Base-by-base conservation (phyloP, 2,797 vertebrate species). In the Siniperca undulata region DNA sequence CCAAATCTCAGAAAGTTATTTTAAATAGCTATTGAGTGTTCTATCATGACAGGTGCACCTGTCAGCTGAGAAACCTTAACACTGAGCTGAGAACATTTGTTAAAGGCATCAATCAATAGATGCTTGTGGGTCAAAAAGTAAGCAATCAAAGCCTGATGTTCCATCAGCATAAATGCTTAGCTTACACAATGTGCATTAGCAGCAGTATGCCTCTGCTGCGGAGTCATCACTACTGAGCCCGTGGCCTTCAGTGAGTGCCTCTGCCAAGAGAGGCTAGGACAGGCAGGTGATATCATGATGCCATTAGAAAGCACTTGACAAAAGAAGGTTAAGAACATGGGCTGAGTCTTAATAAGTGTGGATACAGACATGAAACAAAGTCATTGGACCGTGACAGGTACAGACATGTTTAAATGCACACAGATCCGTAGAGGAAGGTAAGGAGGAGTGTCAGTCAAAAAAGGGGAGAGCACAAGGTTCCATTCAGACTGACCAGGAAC, bases 161-260 rank as follows among this genome's bases (percentile, higher is more conserved):
- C 74, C 78, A 86, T 91, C 85, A 91, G 84, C 80, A 87, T 74
- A 90, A 92, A 84, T 78, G 87, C 86, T 84, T 78, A 56, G 84
- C 67, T 78, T 66, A 85, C 88, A 87, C 84, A 77, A 59, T 42
- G 76, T 86, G 81, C 86, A 85, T 90, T 77, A 84, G 81, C 84
- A 71, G 86, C 89, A 80, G 56, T 52, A 10, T 62, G 67, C 67
- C 65, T 76, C 61, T 34, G 68, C 77, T 78, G 86, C 72, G 2
- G 42, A 89, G 82, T 89, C 89, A 92, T 92, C 89, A 91, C 40
- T 87, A 74, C 56, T 11, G 71, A 60, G 71, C 20, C 34, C 1
- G 8, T 12, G 58, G 70, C 53, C 69, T 80, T 84, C 66, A 27
- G 53, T 5, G 42, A 68, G 24, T 0, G 53, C 56, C 52, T 82